Percentiles rank a stretch among this genome's conserved stretches.
Conservation (phyloP, 2,113 vertebrate genomes). For the Lampris megalopsis region DNA sequence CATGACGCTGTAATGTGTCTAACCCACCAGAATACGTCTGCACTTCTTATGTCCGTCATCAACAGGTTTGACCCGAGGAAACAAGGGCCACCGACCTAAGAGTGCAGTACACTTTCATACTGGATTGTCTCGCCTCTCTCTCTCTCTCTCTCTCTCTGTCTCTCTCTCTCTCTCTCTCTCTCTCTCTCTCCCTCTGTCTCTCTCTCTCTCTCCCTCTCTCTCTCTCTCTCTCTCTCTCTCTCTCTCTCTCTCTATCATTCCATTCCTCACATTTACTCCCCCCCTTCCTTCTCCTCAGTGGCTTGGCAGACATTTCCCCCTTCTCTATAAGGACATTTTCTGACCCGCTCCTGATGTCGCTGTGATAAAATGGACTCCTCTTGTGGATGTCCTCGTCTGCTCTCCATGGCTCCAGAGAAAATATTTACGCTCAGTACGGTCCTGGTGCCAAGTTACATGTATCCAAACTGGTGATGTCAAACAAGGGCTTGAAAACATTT, state of each 20-base stretch:
- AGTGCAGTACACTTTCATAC: neutral
- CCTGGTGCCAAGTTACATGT: slow-evolving; percentile 35
- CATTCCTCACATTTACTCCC: slow-evolving; percentile 31
- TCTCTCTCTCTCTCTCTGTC: slow-evolving; percentile 1
- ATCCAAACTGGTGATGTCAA: slow-evolving; percentile 1
- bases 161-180: slow-evolving; percentile 6
- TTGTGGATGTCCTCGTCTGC: slow-evolving; percentile 22
- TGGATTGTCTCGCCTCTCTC: neutral
- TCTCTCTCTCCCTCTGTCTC: neutral
- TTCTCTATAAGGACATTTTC: slow-evolving; percentile 64
- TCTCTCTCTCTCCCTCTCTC: neutral
- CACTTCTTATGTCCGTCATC: neutral
- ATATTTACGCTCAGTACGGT: slow-evolving; percentile 53
- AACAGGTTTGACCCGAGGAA: neutral
- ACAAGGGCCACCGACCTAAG: neutral
- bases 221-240: slow-evolving; percentile 7
- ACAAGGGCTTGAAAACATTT: neutral
- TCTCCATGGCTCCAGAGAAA: slow-evolving; percentile 46
- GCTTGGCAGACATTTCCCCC: slow-evolving; percentile 50
- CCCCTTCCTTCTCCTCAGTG: slow-evolving; percentile 3
- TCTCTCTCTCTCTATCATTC: neutral
- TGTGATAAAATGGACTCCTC: slow-evolving; percentile 47
- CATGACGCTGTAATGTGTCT: slow-evolving; percentile 5
- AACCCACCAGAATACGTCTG: neutral
- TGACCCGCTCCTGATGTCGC: slow-evolving; percentile 32